Base-by-base conservation (phyloP, 2,888 invertebrate species). In the Hydrotaea diabolus region DNA sequence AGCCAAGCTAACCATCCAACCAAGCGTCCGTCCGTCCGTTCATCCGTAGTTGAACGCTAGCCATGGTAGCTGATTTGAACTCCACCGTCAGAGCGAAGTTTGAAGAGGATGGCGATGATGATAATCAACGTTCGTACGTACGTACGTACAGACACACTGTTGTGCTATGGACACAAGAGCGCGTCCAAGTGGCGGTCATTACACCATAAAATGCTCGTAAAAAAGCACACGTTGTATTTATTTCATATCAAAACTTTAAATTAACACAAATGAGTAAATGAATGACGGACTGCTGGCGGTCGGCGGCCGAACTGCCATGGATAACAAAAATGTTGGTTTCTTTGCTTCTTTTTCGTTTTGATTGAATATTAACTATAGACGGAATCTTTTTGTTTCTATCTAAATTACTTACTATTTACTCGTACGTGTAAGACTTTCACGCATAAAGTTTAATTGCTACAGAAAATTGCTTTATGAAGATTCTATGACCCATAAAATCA, bases 391-490 rank as follows among this genome's bases (percentile, higher is more conserved):
- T n/a, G n/a, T n/a, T n/a, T n/a, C n/a, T 39, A 8, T 39, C 11
- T 39, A 9, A 5, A 55, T 21, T 17, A 8, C 55, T 55, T 21
- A 21, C 39, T 55, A 43, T 43, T 66, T 17, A 19, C 39, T n/a
- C 43, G 21, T 55, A 23, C 1, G 19, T 21, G 13, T 55, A 55
- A 71, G 53, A 71, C 69, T 83, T 83, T 80, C 69, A 74, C 80
- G 77, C 57, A 77, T 77, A 57, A 46, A 49, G 21, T 75, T 78
- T 82, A 62, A 74, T 75, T 78, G 53, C 39, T 49, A 62, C 15
- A 59, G 59, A 59, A 59, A 59, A 59, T 59, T 15, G 59, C 23
- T 59, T 59, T 13, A 26, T 59, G 59, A 23, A 59, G 23, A 59
- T 59, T 59, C 59, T 59, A 59, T 59, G 59, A 59, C 59, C 59